phyloP scores from a whole-genome alignment of 64 coral and sea anemone genomes.

The Montipora efflorescens region DNA sequence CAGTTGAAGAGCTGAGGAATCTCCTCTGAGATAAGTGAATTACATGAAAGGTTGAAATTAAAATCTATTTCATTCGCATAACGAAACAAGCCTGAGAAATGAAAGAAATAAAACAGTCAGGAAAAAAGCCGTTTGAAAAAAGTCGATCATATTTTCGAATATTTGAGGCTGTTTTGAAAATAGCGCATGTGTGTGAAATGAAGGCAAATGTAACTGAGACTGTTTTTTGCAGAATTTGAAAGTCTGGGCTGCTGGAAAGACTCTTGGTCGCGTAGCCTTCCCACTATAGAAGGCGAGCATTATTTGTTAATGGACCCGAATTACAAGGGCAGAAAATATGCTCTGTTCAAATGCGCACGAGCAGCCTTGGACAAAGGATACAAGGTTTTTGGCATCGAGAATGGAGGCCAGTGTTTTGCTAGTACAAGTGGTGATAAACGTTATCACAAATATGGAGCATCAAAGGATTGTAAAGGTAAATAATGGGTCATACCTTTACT shows the following conservation, averaged over 20 bases:
- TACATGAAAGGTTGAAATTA: no score
- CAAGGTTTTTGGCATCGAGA: constrained; percentile 86
- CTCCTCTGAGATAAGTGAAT: no score
- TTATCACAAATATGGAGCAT: constrained; percentile 77
- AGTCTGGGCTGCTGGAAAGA: constrained; percentile 93
- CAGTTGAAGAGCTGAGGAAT: no score
- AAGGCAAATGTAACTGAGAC: neutral
- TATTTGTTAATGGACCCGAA: constrained; percentile 88
- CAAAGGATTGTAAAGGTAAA: constrained; percentile 81
- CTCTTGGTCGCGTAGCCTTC: constrained; percentile 82
- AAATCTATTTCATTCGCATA: no score
- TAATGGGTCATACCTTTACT: neutral
- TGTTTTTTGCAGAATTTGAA: constrained; percentile 66
- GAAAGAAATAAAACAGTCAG: no score
- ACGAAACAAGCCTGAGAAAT: neutral
- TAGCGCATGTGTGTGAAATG: no score
- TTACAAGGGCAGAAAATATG: constrained; percentile 84
- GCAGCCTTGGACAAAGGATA: constrained; percentile 77
- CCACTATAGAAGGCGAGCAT: constrained; percentile 76
- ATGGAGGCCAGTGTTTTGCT: constrained; percentile 98
- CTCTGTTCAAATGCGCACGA: constrained; percentile 82
- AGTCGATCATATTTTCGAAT: no score
- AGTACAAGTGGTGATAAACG: constrained; percentile 16
- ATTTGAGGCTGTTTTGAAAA: no score
- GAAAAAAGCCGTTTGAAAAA: no score